Evolutionary conservation across 2,888 invertebrate species (phyloP), one percentile per base, ranked within the genome.

Genomic region (Carabus problematicus): DNA sequence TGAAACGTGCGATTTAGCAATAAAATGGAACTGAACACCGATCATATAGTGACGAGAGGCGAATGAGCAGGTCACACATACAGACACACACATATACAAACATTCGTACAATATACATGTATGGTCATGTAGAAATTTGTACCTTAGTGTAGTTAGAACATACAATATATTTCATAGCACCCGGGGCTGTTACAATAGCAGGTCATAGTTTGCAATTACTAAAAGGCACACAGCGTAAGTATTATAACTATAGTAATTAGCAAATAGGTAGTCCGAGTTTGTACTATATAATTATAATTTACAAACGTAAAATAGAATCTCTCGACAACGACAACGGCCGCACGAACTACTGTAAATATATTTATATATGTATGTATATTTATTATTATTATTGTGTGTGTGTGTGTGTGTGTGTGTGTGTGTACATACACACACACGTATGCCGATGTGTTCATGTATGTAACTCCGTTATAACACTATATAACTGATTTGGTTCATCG

Each of bases 211-310:
- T 88, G 88, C 88, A 89, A 89, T 89, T 88, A 89, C 90, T 89
- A 89, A 88, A 88, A 91, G 90, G 90, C 91, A 91, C 90, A 89
- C 90, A 91, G 90, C 90, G 80, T 82, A 80, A 78, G 78, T 79
- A 80, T 82, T 82, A 81, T 80, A 81, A 81, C 81, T 82, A 69
- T 69, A 82, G 82, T 82, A 82, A 82, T 82, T 82, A 82, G 82
- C 82, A 82, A 82, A 72, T 67, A 80, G 79, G 80, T 81, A 80
- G 78, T 81, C 79, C 60, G 59, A 77, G 78, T 80, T 80, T 82
- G 82, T 82, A 82, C 82, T 82, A 81, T 82, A 81, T 78, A 81
- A 80, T 77, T 47, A 42, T 45, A 62, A 54, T 61, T 69, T 45
- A 69, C 55, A 40, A 52, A 67, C 56, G 42, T 52, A 29, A n/a